A percentile compares a stretch with the other conserved stretches of the same genome.
These are phyloP conservation scores for Alca torda DNA, from an alignment of 2,797 vertebrate species.

Conservation along the genomic window DNA sequence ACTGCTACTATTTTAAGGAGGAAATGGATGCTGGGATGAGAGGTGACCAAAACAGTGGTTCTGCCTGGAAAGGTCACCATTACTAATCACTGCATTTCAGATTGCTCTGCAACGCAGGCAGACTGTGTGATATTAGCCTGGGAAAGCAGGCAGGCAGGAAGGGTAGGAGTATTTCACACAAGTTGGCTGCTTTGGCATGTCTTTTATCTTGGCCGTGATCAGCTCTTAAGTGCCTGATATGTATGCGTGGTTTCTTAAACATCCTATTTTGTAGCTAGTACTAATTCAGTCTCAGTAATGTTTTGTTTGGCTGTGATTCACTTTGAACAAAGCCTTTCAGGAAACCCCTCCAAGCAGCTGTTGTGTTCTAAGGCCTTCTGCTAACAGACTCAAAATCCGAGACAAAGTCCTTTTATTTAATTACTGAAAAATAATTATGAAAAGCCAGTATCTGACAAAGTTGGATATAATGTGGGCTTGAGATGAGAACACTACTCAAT, in stretches of 20 bases:
- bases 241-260: conserved; percentile 39
- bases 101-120: rapidly evolving
- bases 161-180: conserved; percentile 29
- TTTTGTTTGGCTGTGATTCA: conserved; percentile 57
- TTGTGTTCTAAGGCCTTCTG: background rate
- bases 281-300: background rate
- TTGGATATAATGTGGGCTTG: background rate
- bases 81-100: background rate
- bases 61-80: background rate
- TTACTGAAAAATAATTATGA: background rate
- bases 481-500: background rate
- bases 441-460: background rate
- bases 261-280: conserved; percentile 36
- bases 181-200: conserved; percentile 6
- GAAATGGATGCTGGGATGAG: background rate
- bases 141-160: conserved; percentile 39
- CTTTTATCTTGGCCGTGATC: conserved; percentile 48
- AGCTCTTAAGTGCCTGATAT: conserved; percentile 16
- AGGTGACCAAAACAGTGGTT: background rate
- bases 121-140: background rate
- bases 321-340: conserved; percentile 48
- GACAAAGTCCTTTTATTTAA: background rate
- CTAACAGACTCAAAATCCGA: background rate
- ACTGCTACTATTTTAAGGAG: background rate
- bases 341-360: conserved; percentile 48